Conservation (phyloP, 2,888 invertebrate genomes). For the Labia minor region DNA sequence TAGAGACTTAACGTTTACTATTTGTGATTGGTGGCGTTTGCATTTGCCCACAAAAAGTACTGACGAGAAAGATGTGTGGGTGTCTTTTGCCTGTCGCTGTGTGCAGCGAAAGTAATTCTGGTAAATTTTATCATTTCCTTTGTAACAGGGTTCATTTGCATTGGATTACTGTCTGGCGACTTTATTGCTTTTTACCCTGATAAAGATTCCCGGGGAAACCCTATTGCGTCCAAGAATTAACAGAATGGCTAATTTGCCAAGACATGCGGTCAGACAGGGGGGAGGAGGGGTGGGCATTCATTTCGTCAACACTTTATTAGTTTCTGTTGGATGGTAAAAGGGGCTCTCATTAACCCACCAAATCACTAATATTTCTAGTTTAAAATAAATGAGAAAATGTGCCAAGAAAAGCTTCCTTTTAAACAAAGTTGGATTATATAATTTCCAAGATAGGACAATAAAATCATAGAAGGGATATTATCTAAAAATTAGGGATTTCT, state of each 20-base stretch:
- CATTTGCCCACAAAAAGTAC: not conserved
- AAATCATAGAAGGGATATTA: too few species aligned
- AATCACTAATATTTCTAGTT: too few species aligned
- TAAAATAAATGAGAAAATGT: too few species aligned
- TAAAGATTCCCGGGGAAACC: not conserved
- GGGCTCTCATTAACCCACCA: too few species aligned
- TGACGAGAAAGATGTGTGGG: not conserved
- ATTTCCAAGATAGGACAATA: too few species aligned
- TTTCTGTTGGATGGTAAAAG: too few species aligned
- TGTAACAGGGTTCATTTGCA: constrained; percentile 3
- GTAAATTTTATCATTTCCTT: constrained; percentile 7
- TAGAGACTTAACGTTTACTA: not conserved
- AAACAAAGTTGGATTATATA: too few species aligned
- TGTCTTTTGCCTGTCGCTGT: too few species aligned
- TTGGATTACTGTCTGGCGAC: constrained; percentile 7
- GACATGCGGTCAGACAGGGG: not conserved
- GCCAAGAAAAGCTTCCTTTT: too few species aligned
- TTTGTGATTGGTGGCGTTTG: constrained; percentile 1
- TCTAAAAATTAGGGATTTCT: too few species aligned
- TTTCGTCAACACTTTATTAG: not conserved
- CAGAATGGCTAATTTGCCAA: constrained; percentile 13
- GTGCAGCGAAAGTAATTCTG: not conserved
- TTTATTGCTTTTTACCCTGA: constrained; percentile 9
- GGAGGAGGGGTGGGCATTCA: too few species aligned
- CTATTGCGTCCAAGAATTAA: not conserved